phyloP scores from a whole-genome alignment of 2,113 vertebrate genomes.

The Pterocles orientalis region DNA sequence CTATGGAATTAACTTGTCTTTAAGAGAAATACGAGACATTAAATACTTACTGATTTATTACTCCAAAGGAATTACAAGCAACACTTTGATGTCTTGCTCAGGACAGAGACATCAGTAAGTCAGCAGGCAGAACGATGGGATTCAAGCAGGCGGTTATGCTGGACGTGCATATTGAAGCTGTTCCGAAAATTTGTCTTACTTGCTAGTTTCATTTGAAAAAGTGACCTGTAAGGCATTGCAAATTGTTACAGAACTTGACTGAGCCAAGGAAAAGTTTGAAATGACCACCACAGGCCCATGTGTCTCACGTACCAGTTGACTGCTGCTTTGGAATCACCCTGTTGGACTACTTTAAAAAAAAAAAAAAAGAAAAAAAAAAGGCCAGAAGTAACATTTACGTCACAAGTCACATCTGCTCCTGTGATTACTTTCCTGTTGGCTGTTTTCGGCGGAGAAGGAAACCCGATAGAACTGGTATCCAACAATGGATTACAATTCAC shows the following conservation, averaged over 20 bases:
- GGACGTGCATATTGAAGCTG: background rate
- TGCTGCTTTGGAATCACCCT: background rate
- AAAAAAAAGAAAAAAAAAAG: background rate
- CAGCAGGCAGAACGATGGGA: background rate
- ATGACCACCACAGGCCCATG: background rate
- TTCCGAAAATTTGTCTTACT: background rate
- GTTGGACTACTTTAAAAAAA: background rate
- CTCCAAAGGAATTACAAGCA: background rate
- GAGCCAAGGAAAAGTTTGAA: background rate
- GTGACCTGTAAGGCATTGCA: background rate
- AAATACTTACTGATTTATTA: background rate
- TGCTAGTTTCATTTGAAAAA: background rate
- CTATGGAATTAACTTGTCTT: background rate
- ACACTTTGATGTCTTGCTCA: background rate
- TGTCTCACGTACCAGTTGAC: background rate
- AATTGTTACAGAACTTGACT: background rate
- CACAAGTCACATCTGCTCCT: constrained; percentile 51
- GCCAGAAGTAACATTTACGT: constrained; percentile 50
- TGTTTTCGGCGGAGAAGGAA: background rate
- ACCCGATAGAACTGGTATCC: background rate
- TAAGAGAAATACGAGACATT: background rate
- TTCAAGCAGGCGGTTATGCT: background rate
- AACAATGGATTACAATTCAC: constrained; percentile 21
- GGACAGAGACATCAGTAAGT: background rate
- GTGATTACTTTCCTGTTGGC: constrained; percentile 24